These are phyloP conservation scores for Caracal caracal DNA, from an alignment of 2,113 vertebrate species.

Conservation along the genomic window DNA sequence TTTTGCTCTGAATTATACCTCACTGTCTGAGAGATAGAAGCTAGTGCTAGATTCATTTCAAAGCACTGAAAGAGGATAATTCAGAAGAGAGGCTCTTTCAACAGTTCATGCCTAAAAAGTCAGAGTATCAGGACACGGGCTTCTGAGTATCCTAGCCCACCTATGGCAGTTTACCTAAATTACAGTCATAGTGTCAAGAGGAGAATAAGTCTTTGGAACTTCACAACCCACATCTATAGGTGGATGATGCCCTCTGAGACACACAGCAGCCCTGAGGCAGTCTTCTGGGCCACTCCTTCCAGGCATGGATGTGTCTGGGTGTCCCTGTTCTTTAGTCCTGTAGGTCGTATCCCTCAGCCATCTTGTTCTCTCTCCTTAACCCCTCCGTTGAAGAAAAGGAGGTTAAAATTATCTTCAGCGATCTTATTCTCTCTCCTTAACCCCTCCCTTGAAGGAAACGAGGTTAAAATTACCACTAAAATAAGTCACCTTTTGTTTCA, in stretches of 20 bases:
- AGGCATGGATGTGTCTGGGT: accelerated
- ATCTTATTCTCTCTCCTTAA: background rate
- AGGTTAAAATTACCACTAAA: background rate
- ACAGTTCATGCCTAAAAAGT: background rate
- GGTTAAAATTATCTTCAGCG: background rate
- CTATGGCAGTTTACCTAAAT: background rate
- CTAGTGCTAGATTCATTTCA: background rate
- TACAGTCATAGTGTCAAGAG: background rate
- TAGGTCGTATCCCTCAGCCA: background rate
- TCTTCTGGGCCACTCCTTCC: background rate
- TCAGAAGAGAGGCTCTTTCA: background rate
- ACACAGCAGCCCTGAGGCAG: background rate
- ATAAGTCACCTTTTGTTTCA: background rate
- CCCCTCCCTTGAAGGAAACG: background rate
- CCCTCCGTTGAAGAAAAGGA: background rate
- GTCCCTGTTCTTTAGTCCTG: background rate
- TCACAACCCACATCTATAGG: accelerated
- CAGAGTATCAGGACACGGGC: too few relatives aligned
- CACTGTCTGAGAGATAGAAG: background rate
- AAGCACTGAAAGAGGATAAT: background rate
- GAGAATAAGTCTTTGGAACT: background rate
- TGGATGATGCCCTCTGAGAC: background rate
- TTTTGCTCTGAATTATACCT: conserved; percentile 7
- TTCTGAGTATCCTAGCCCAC: background rate
- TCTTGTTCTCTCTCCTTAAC: background rate